These are phyloP conservation scores for Esox niger DNA, from an alignment of 2,113 vertebrate species.

Conservation along the genomic window DNA sequence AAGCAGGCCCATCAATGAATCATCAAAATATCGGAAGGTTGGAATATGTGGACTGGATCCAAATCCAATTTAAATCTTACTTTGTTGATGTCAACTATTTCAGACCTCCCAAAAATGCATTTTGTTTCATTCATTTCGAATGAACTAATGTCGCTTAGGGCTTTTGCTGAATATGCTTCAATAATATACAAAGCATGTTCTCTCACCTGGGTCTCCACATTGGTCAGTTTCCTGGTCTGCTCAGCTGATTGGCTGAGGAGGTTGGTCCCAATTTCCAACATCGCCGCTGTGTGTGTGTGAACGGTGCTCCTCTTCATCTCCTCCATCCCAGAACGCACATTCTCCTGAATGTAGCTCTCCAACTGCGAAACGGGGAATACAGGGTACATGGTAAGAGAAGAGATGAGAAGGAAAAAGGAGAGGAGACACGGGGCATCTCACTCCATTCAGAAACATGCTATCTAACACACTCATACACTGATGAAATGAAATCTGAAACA, in stretches of 20 bases:
- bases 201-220: constrained; percentile 75
- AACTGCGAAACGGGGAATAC: constrained; percentile 51
- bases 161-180: constrained; percentile 1
- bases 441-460: too few species aligned
- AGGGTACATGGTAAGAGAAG: background rate
- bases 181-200: constrained; percentile 2
- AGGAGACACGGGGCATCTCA: too few species aligned
- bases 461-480: too few species aligned
- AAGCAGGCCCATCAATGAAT: too few species aligned
- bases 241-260: constrained; percentile 75
- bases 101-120: too few species aligned
- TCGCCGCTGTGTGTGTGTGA: constrained; percentile 70
- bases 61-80: too few species aligned
- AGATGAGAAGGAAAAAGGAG: background rate
- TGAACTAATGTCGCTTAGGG: background rate
- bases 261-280: constrained; percentile 75
- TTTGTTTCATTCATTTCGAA: constrained; percentile 37
- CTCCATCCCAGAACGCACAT: constrained; percentile 65
- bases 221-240: constrained; percentile 75
- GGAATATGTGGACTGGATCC: too few species aligned
- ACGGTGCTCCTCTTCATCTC: constrained; percentile 63
- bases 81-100: too few species aligned
- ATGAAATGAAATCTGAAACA: too few species aligned
- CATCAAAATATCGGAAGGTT: too few species aligned
- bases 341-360: constrained; percentile 75